Percentiles rank a stretch among this genome's conserved stretches.
These are phyloP conservation scores for Gymnocypris eckloni DNA, from an alignment of 2,797 vertebrate genomes.

Conservation along the genomic window DNA sequence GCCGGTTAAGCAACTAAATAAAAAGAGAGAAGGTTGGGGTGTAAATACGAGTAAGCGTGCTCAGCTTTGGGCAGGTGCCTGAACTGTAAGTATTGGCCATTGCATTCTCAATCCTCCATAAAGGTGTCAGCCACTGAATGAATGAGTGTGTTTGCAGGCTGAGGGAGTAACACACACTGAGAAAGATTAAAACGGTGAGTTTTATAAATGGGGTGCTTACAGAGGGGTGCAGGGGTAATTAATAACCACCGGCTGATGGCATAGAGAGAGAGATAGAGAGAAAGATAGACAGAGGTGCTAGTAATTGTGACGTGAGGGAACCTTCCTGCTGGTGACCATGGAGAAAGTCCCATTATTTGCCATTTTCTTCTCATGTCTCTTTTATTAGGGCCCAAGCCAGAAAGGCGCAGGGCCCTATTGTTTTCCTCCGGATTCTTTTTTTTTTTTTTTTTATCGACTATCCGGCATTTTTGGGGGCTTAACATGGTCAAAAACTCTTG, in stretches of 20 bases:
- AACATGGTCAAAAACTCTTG: too few relatives aligned
- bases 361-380: not conserved
- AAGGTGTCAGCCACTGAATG: slow-evolving; percentile 52
- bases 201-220: slow-evolving; percentile 64
- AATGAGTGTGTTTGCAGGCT: slow-evolving; percentile 50
- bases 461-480: too few relatives aligned
- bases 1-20: not conserved
- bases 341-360: slow-evolving; percentile 29
- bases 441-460: too few relatives aligned
- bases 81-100: slow-evolving; percentile 31
- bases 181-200: slow-evolving; percentile 63
- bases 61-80: slow-evolving; percentile 24
- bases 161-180: slow-evolving; percentile 54
- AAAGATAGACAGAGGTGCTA: not conserved
- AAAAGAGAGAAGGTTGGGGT: not conserved
- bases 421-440: too few relatives aligned
- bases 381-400: too few relatives aligned
- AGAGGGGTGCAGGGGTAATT: slow-evolving; percentile 52
- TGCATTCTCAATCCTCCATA: slow-evolving; percentile 50
- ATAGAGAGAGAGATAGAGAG: slow-evolving; percentile 25
- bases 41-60: not conserved
- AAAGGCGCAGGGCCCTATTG: too few relatives aligned
- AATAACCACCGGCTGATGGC: slow-evolving; percentile 61
- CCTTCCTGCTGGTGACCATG: not conserved
- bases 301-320: not conserved